Evolutionary conservation across 2,797 vertebrate genomes (phyloP).

Genomic region (Enteromius afrohamiltoni): DNA sequence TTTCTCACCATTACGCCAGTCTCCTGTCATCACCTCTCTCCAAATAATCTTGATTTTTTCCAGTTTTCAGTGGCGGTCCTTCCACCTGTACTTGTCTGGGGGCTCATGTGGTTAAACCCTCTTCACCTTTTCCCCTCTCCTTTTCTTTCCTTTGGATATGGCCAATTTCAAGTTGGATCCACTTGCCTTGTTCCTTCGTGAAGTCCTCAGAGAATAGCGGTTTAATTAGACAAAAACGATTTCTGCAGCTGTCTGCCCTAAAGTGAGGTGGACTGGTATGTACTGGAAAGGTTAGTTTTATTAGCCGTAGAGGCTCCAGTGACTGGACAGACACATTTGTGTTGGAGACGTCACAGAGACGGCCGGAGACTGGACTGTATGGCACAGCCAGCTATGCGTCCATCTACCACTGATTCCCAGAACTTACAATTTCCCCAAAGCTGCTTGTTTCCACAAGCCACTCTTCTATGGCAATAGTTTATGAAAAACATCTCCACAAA

Average conservation of each 20-base stretch:
- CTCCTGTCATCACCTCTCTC: constrained; percentile 41
- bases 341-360: neutral
- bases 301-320: constrained; percentile 37
- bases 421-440: constrained; percentile 40
- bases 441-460: constrained; percentile 11
- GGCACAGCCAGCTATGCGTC: constrained; percentile 18
- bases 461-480: constrained; percentile 18
- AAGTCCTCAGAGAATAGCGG: constrained; percentile 52
- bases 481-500: constrained; percentile 24
- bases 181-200: constrained; percentile 42
- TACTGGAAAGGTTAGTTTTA: constrained; percentile 54
- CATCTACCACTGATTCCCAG: constrained; percentile 46
- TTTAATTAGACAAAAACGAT: constrained; percentile 62
- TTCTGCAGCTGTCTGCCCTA: constrained; percentile 56
- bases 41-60: constrained; percentile 36
- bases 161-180: constrained; percentile 47
- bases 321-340: constrained; percentile 45
- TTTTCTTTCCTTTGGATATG: constrained; percentile 44
- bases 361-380: neutral
- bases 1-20: constrained; percentile 48
- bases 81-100: constrained; percentile 61
- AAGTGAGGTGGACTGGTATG: constrained; percentile 44
- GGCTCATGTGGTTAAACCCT: constrained; percentile 51
- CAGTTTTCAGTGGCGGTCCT: constrained; percentile 54
- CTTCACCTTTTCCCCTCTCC: constrained; percentile 24